Conservation (phyloP, 1,140 invertebrate species). For the Papilio polyxenes region DNA sequence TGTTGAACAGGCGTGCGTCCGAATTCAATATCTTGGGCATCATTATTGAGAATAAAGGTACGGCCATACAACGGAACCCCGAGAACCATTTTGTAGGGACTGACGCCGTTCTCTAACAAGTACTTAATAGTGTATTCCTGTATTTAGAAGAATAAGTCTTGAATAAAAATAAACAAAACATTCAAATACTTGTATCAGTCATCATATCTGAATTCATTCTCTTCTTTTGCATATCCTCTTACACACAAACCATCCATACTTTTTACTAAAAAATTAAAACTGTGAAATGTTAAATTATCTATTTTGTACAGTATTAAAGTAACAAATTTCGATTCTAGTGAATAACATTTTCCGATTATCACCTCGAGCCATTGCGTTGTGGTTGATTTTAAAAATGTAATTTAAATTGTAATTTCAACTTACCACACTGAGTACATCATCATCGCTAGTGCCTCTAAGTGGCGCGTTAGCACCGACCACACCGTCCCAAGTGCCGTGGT, state of each 20-base stretch:
- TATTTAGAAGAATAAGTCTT: slow-evolving; percentile 56
- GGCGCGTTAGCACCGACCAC: slow-evolving; percentile 88
- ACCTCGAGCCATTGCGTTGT: too few species aligned
- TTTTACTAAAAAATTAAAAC: too few species aligned
- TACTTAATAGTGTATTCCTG: slow-evolving; percentile 88
- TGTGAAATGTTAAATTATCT: too few species aligned
- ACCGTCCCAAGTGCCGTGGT: slow-evolving; percentile 91
- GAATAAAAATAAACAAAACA: neutral
- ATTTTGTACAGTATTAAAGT: too few species aligned
- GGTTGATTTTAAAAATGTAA: neutral
- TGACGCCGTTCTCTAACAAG: slow-evolving; percentile 86
- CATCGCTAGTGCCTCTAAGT: slow-evolving; percentile 77
- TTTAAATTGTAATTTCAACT: slow-evolving; percentile 50
- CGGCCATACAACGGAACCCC: slow-evolving; percentile 93
- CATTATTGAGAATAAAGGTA: slow-evolving; percentile 83
- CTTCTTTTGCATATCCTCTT: too few species aligned
- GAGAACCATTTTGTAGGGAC: slow-evolving; percentile 88
- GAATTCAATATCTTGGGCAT: slow-evolving; percentile 51
- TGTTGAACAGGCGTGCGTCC: slow-evolving; percentile 74
- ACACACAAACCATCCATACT: too few species aligned
- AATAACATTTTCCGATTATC: too few species aligned
- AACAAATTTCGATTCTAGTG: too few species aligned
- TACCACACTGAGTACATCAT: slow-evolving; percentile 83
- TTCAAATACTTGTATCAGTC: too few species aligned
- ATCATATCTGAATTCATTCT: too few species aligned